phyloP scores from a whole-genome alignment of 2,797 vertebrate genomes.

The Yasuhikotakia modesta region DNA sequence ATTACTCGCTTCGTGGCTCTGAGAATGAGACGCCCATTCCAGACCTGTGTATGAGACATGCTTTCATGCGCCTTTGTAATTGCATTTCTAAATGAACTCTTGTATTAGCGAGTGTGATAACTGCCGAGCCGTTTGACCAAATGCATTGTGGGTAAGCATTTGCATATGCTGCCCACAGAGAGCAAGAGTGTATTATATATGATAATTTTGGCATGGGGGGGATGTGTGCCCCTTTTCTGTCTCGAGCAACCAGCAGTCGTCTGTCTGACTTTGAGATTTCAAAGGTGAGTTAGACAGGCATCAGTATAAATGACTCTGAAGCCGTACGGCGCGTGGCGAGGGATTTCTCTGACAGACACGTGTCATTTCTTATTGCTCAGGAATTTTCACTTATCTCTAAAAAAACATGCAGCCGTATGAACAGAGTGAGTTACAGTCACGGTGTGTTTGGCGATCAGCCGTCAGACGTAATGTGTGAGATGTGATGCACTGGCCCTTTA shows the following conservation, averaged over 20 bases:
- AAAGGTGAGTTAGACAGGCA: constrained; percentile 25
- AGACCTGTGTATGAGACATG: constrained; percentile 61
- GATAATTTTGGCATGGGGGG: constrained; percentile 22
- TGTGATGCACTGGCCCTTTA: not conserved
- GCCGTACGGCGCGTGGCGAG: constrained; percentile 30
- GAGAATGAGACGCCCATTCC: constrained; percentile 75
- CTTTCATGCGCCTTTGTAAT: constrained; percentile 74
- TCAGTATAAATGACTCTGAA: constrained; percentile 38
- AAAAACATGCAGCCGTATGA: not conserved
- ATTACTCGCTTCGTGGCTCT: constrained; percentile 74
- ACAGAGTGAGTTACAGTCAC: constrained; percentile 14
- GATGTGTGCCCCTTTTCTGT: constrained; percentile 2
- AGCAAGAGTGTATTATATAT: not conserved
- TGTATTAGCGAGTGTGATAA: constrained; percentile 27
- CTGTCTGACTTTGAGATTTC: constrained; percentile 35
- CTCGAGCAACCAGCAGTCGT: constrained; percentile 15
- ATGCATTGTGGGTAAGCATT: not conserved
- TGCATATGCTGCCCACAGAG: constrained; percentile 15
- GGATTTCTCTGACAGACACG: constrained; percentile 44
- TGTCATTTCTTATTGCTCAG: constrained; percentile 43
- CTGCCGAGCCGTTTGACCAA: constrained; percentile 16
- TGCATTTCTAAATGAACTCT: constrained; percentile 74
- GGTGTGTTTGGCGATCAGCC: constrained; percentile 13
- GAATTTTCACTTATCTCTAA: constrained; percentile 39
- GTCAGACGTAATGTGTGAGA: constrained; percentile 14